A percentile compares a stretch with the other conserved stretches of the same genome.
phyloP scores from a whole-genome alignment of 2,797 vertebrate genomes.

The Monodelphis domestica region DNA sequence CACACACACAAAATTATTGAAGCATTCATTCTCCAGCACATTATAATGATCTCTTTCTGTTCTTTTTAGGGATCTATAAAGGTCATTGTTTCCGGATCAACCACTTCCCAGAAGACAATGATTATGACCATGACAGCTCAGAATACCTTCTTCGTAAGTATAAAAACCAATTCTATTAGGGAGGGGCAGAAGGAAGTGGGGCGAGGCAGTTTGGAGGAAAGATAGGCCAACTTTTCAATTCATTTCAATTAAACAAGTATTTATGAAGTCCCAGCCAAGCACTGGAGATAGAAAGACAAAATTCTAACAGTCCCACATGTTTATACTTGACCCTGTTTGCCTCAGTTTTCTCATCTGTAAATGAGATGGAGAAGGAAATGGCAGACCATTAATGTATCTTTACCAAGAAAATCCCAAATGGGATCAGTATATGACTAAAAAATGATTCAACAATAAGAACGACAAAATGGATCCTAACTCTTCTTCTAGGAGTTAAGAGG shows the following conservation, averaged over 20 bases:
- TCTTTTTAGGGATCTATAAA: constrained; percentile 92
- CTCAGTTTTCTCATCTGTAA: too few relatives aligned
- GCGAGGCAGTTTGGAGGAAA: neutral
- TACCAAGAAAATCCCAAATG: too few relatives aligned
- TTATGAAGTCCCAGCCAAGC: neutral
- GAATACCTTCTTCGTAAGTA: constrained; percentile 99
- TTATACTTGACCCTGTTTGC: too few relatives aligned
- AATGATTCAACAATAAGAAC: too few relatives aligned
- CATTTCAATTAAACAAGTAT: neutral
- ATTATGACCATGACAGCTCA: constrained; percentile 98
- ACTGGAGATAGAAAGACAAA: neutral
- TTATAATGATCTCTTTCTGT: constrained; percentile 45
- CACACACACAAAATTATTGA: constrained; percentile 33
- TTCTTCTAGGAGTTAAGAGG: neutral
- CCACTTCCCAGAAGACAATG: constrained; percentile 99
- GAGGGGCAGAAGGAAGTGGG: accelerated
- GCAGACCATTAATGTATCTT: too few relatives aligned
- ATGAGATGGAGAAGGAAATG: too few relatives aligned
- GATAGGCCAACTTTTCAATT: neutral
- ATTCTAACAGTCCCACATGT: neutral
- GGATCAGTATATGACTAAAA: too few relatives aligned
- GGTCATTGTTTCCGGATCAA: constrained; percentile 98
- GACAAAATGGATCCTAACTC: neutral
- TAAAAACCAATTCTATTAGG: neutral
- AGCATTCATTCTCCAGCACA: neutral